These are phyloP conservation scores for Perizoma flavofasciatum DNA, from an alignment of 2,888 invertebrate species.

Conservation along the genomic window DNA sequence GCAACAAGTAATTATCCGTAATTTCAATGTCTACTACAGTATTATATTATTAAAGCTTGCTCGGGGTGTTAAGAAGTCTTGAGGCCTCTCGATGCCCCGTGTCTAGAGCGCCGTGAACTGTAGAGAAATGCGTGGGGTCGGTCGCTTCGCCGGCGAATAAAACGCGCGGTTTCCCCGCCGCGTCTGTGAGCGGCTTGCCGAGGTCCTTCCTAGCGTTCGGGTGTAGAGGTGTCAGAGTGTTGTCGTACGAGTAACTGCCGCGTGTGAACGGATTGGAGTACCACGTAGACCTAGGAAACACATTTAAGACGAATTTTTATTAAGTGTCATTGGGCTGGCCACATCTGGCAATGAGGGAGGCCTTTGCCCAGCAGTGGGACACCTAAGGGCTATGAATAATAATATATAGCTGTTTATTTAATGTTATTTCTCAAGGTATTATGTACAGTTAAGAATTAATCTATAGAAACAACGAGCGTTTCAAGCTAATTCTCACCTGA, in stretches of 20 bases:
- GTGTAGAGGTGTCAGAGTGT: constrained; percentile 73
- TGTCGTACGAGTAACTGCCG: constrained; percentile 88
- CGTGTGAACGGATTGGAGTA: constrained; percentile 86
- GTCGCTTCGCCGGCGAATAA: constrained; percentile 87
- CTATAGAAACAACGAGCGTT: no score
- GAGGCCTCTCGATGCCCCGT: constrained; percentile 86
- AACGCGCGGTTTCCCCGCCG: constrained; percentile 69
- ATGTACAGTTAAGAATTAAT: no score
- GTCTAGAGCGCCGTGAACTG: constrained; percentile 89
- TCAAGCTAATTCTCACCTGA: constrained; percentile 49
- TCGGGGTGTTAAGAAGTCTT: constrained; percentile 44
- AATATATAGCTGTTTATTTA: no score
- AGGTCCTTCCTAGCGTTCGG: constrained; percentile 32
- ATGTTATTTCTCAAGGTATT: no score
- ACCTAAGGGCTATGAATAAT: no score
- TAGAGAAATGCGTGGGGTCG: constrained; percentile 82
- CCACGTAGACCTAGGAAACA: constrained; percentile 86
- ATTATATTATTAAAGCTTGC: constrained; percentile 24
- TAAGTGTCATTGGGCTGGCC: no score
- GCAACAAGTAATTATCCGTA: no score
- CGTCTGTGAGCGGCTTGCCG: constrained; percentile 78
- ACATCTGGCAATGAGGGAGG: no score
- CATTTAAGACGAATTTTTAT: not conserved
- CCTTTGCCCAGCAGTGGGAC: no score
- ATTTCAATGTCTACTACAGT: no score